A percentile compares a stretch with the other conserved stretches of the same genome.
phyloP scores from a whole-genome alignment of 2,113 vertebrate species.

The Brachyistius frenatus region DNA sequence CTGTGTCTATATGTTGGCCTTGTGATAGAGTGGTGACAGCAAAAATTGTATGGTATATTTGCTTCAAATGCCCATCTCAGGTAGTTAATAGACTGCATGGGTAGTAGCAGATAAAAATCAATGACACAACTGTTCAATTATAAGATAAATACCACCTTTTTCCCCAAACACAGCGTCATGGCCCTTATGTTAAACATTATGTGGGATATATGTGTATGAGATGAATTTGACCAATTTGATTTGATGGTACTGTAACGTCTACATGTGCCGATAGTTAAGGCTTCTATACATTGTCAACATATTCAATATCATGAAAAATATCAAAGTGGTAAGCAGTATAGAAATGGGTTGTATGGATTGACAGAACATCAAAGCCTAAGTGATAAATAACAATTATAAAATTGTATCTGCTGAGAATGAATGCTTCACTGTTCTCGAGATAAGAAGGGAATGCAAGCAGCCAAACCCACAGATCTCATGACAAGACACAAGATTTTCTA shows the following conservation, averaged over 20 bases:
- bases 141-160: background rate
- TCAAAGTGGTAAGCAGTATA: background rate
- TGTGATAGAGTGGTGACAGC: no score
- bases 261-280: background rate
- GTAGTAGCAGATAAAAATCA: slow-evolving; percentile 16
- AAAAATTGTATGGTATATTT: no score
- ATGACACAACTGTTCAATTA: background rate
- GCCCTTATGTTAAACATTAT: background rate
- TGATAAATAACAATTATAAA: slow-evolving; percentile 3
- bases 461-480: slow-evolving; percentile 53
- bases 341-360: background rate
- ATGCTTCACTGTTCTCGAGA: slow-evolving; percentile 17
- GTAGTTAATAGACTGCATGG: background rate
- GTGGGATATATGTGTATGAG: background rate
- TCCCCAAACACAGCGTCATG: background rate
- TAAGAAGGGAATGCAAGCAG: background rate
- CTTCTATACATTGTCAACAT: background rate
- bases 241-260: background rate
- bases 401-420: slow-evolving; percentile 15
- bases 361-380: slow-evolving; percentile 23
- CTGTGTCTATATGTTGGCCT: no score
- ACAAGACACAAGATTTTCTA: slow-evolving; percentile 55
- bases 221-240: background rate
- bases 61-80: no score
- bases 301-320: background rate